Evolutionary conservation across 2,888 invertebrate species (phyloP).

Genomic region (Trissolcus brochymenae): DNA sequence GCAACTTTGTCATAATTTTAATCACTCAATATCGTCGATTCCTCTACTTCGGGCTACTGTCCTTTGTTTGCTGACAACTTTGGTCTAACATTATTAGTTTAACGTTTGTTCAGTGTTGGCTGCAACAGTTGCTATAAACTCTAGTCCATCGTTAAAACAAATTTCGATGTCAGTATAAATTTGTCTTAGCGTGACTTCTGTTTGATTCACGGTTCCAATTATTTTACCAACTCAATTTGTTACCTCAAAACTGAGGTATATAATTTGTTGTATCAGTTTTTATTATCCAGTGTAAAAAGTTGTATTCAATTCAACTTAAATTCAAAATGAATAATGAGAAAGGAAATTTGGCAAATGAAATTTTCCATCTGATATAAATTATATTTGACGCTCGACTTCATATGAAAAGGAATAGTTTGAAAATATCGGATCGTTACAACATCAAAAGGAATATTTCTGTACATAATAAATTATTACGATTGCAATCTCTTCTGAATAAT

Average conservation of each 20-base stretch:
- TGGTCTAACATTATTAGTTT: conserved; percentile 26
- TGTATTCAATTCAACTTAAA: too few species aligned
- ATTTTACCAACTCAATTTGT: neutral
- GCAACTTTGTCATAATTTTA: conserved; percentile 2
- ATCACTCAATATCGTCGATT: neutral
- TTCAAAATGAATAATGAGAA: too few species aligned
- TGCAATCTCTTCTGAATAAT: too few species aligned
- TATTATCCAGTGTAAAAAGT: too few species aligned
- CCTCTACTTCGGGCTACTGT: neutral
- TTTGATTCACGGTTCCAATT: conserved; percentile 1
- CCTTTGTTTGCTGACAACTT: conserved; percentile 3
- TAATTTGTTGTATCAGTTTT: neutral
- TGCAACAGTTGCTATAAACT: conserved; percentile 25
- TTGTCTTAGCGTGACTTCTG: neutral
- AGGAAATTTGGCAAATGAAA: too few species aligned
- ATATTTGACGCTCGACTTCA: too few species aligned
- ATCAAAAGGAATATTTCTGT: too few species aligned
- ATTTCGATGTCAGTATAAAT: conserved; percentile 9
- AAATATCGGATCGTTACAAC: too few species aligned
- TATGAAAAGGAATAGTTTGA: too few species aligned
- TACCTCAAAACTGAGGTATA: neutral
- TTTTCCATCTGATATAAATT: too few species aligned
- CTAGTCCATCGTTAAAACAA: conserved; percentile 11
- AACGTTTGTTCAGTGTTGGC: conserved; percentile 14
- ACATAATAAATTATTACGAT: too few species aligned